phyloP scores from a whole-genome alignment of 2,113 vertebrate genomes.

The Burhinus bistriatus region DNA sequence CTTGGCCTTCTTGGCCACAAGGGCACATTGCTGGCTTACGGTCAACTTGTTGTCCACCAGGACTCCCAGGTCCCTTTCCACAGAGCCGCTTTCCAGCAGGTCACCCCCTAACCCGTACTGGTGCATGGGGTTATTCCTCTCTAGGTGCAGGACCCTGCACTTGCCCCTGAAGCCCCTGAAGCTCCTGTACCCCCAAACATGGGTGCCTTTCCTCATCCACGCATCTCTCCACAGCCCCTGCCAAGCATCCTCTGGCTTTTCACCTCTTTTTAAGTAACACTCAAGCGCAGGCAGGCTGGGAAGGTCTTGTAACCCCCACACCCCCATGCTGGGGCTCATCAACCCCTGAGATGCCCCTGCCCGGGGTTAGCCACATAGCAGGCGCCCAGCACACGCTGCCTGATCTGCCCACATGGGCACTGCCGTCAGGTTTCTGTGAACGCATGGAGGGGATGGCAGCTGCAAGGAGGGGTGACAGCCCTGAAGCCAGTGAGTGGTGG shows the following conservation, averaged over 20 bases:
- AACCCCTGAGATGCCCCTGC: background rate
- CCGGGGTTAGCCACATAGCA: accelerated
- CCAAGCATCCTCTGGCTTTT: background rate
- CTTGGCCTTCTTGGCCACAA: too few species aligned
- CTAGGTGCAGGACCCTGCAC: background rate
- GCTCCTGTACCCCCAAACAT: too few species aligned
- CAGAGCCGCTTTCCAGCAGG: background rate
- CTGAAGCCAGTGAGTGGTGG: background rate
- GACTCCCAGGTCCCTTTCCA: background rate
- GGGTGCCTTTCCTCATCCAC: background rate
- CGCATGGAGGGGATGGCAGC: background rate
- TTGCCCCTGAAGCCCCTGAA: background rate
- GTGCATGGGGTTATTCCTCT: background rate
- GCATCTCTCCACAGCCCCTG: background rate
- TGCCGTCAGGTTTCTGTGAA: accelerated
- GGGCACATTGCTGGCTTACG: background rate
- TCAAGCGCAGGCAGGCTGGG: background rate
- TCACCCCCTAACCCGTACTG: background rate
- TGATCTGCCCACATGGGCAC: accelerated
- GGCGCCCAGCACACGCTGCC: background rate
- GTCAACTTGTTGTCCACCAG: background rate
- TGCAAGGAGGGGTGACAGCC: background rate
- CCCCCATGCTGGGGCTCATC: background rate
- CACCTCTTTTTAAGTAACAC: background rate
- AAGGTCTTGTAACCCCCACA: background rate